Conservation (phyloP, 2,113 vertebrate species). For the Lathamus discolor region DNA sequence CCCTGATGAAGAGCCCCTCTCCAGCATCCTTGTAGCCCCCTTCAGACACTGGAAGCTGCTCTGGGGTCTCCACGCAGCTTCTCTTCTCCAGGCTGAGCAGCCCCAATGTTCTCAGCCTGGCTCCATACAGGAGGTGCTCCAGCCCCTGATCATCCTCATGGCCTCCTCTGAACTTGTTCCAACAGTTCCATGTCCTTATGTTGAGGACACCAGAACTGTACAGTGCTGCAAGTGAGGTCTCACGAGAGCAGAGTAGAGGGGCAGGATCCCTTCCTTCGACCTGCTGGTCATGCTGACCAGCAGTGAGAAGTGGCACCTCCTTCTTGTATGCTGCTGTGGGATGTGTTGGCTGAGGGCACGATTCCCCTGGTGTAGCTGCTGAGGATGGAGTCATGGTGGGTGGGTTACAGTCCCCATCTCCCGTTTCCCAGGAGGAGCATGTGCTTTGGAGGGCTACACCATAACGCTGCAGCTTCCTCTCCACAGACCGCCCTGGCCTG, state of each 20-base stretch:
- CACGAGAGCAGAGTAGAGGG: not conserved
- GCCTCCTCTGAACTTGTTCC: not conserved
- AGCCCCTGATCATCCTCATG: not conserved
- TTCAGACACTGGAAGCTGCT: too few species aligned
- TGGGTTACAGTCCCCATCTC: not conserved
- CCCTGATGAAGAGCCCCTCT: too few species aligned
- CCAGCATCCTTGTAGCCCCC: too few species aligned
- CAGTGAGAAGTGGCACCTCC: not conserved
- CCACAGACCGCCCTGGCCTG: conserved; percentile 92
- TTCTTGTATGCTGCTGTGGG: not conserved
- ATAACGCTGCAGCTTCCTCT: not conserved
- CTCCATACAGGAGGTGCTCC: not conserved
- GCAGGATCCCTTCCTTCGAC: not conserved
- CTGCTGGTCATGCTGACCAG: too few species aligned
- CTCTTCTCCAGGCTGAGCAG: not conserved
- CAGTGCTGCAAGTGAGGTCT: not conserved
- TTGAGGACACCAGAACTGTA: not conserved
- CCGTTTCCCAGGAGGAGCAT: not conserved
- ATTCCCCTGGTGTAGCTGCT: not conserved
- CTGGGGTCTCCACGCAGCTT: too few species aligned
- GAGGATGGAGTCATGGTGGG: not conserved
- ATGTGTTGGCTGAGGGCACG: accelerated
- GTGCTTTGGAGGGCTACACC: not conserved
- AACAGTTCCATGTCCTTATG: not conserved
- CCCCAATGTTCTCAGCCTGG: not conserved